Evolutionary conservation across 2,113 vertebrate species (phyloP), one percentile per base, ranked within the genome.

Genomic region (Coregonus clupeaformis): DNA sequence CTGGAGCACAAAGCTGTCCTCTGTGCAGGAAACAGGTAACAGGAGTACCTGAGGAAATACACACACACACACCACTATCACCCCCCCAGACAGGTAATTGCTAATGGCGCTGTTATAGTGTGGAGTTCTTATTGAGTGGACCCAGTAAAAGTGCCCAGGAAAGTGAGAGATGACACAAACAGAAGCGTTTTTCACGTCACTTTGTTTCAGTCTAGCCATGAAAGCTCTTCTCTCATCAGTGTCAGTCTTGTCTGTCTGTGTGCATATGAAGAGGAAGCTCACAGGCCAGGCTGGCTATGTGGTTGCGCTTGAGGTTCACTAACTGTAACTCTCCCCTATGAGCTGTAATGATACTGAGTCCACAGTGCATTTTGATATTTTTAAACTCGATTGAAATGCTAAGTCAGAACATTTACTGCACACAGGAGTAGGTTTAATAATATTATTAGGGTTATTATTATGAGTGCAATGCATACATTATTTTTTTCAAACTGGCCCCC

Each of bases 1-100:
- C 74, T 98, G 89, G 93, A 98, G 81, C 90, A 96, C 86, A 98
- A 98, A 91, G 94, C 92, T 82, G 89, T 91, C 63, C 93, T 96
- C 86, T 97, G 96, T 90, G 88, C 88, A 62, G 88, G 90, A 83
- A 93, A 89, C 86, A 96, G 96, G 97, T 98, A 92, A 77, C 45
- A 65, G 60, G 47, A 80, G 68, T 68, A 80, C 80, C 76, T 66
- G 30, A 78, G 32, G 73, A 75, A 64, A 68, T 55, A 72, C n/a
- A 80, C 70, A 66, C 47, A 75, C 42, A 49, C 57, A 77, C 69
- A 69, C 22, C 79, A 55, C 14, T 42, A 42, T 42, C 72, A 68
- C 49, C 73, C 32, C 36, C 59, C 73, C 65, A 63, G 13, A 36
- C 36, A 42, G 36, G 2, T 12, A 11, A 42, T 42, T 42, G 36